Base-by-base conservation (phyloP, 2,888 invertebrate species). In the Nowickia ferox region DNA sequence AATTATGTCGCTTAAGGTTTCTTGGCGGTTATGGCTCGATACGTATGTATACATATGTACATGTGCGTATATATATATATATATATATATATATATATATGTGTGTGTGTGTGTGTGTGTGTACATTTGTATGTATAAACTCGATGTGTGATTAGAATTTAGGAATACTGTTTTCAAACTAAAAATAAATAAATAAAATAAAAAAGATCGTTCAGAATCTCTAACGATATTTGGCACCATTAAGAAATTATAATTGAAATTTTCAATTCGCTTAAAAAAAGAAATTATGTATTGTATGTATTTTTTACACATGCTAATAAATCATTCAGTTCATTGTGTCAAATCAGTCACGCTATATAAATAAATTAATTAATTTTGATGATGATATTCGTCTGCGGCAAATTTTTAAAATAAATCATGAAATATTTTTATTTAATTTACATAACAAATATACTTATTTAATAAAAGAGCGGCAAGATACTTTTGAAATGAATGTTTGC, bases 351-450 rank as follows among this genome's bases (percentile, higher is more conserved):
- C 82, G 77, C 76, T 71, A 75, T 66, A 59, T 65, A 30, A 30
- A 74, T 66, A 83, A 83, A 77, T 71, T 61, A 82, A 75, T 63
- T 69, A 63, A 75, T 63, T 74, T 74, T 65, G 46, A 17, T 76
- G 44, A 65, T 72, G 63, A 57, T 69, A 57, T 61, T 65, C 38
- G 42, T 30, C 71, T 46, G 71, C 76, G n/a, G 51, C 46, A 65
- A 63, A 40, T 76, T 38, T 69, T 15, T 38, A 77, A 22, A 77
- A 69, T 30, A 63, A 61, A 69, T 19, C 8, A 80, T 61, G 0
- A 53, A 72, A 15, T 71, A 63, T 13, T 74, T 72, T 80, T 65
- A 57, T 11, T 65, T 80, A 22, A 72, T 65, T 79, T 72, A 4
- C 11, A 72, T 72, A 72, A 48, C 40, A 80, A 80, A 76, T 17